Evolutionary conservation across 2,113 vertebrate species (phyloP).

Genomic region (Elaphurus davidianus): DNA sequence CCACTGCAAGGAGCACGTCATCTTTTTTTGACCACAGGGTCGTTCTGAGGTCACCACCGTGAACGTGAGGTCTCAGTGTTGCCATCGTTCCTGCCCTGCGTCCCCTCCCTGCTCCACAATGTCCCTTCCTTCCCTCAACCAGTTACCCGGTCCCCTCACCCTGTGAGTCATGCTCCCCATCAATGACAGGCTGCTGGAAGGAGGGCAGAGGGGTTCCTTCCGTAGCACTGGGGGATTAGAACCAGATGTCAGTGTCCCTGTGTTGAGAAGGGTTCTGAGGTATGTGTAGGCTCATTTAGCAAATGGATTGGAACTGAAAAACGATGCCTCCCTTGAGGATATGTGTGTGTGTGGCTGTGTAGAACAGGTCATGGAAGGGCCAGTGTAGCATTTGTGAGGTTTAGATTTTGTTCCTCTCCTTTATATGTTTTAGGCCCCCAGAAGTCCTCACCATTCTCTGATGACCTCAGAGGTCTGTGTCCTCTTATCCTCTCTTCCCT

Average conservation of each 20-base stretch:
- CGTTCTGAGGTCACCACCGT: background rate
- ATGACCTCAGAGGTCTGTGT: background rate
- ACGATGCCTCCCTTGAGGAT: background rate
- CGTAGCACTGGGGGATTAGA: background rate
- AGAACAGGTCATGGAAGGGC: background rate
- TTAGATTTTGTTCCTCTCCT: background rate
- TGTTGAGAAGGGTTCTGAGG: background rate
- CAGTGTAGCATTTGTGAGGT: background rate
- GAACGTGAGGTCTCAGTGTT: background rate
- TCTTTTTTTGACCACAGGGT: background rate
- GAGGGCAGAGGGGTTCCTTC: background rate
- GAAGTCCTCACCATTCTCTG: background rate
- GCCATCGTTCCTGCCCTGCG: background rate
- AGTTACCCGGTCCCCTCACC: background rate
- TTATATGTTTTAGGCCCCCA: background rate
- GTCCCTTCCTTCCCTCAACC: background rate
- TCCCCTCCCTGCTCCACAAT: background rate
- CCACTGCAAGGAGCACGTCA: background rate
- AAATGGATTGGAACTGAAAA: background rate
- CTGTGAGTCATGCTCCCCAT: background rate
- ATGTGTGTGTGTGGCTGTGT: background rate
- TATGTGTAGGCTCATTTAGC: background rate
- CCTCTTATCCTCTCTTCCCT: background rate
- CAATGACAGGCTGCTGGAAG: background rate
- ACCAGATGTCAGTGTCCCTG: background rate